phyloP scores from a whole-genome alignment of 2,113 vertebrate species.

The Urocynchramus pylzowi region DNA sequence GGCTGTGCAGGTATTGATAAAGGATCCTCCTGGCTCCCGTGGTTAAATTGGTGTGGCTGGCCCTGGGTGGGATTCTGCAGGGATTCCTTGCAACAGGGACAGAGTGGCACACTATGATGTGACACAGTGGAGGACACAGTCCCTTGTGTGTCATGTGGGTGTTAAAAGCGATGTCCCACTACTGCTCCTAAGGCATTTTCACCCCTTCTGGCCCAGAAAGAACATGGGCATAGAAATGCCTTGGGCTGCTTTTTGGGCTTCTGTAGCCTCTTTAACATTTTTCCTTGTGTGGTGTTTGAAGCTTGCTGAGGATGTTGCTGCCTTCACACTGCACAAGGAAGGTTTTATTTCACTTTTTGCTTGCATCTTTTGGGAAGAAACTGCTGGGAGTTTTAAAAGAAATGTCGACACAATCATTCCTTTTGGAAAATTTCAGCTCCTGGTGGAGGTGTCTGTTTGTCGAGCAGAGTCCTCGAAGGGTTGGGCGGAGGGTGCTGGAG shows the following conservation, averaged over 20 bases:
- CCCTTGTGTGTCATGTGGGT: neutral
- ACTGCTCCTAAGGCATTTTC: neutral
- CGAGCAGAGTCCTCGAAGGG: neutral
- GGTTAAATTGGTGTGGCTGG: neutral
- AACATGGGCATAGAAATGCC: neutral
- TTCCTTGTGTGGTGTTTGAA: neutral
- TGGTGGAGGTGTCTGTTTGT: neutral
- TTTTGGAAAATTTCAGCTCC: neutral
- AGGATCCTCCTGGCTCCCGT: neutral
- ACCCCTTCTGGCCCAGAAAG: neutral
- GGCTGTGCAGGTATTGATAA: neutral
- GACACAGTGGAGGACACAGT: neutral
- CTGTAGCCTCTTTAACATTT: neutral
- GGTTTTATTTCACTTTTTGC: neutral
- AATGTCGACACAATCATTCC: neutral
- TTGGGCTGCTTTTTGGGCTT: neutral
- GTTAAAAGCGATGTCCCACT: neutral
- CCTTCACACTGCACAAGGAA: neutral
- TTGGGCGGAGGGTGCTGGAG: neutral
- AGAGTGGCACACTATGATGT: neutral
- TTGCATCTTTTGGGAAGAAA: conserved; percentile 1
- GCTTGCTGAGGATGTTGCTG: conserved; percentile 17
- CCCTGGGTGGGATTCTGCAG: neutral
- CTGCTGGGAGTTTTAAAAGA: conserved; percentile 6
- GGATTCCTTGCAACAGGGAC: neutral